Evolutionary conservation across 2,113 vertebrate genomes (phyloP).

Genomic region (Rattus norvegicus): GRCr8 NC_086019.1:117821501-117822000

Average conservation of each 20-base stretch:
- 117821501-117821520: constrained; percentile 51
- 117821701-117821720: constrained; percentile 68
- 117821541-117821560: constrained; percentile 68
- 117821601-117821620: constrained; percentile 62
- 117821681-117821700: constrained; percentile 54
- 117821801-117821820: constrained; percentile 46
- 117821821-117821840: constrained; percentile 59
- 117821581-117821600: constrained; percentile 64
- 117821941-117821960: background rate
- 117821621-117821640: constrained; percentile 76
- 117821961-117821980: background rate
- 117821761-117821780: constrained; percentile 15
- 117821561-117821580: constrained; percentile 38
- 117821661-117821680: constrained; percentile 61
- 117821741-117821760: constrained; percentile 52
- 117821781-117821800: constrained; percentile 29
- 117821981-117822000: background rate
- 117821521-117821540: constrained; percentile 45
- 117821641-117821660: constrained; percentile 65
- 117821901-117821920: background rate
- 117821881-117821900: constrained; percentile 34
- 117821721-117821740: constrained; percentile 61
- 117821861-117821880: constrained; percentile 51
- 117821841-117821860: constrained; percentile 63
- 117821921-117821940: constrained; percentile 24